phyloP scores from a whole-genome alignment of 2,888 invertebrate species.

The Hermaeophaga mercurialis region DNA sequence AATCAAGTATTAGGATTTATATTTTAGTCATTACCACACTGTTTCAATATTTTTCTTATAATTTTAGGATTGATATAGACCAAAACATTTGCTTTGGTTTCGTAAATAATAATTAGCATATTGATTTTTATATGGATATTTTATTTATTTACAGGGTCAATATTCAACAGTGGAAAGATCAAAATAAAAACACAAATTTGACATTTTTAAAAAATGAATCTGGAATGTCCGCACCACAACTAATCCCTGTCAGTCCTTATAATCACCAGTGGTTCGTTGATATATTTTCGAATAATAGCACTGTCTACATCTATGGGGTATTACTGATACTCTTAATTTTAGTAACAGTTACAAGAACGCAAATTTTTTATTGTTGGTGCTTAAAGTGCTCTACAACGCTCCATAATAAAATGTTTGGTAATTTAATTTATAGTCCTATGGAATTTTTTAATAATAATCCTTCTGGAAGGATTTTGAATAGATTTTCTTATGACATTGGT shows the following conservation, averaged over 20 bases:
- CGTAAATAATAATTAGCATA: too few relatives aligned
- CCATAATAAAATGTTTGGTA: slow-evolving; percentile 61
- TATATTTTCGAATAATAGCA: background rate
- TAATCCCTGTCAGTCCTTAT: background rate
- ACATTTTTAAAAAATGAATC: too few relatives aligned
- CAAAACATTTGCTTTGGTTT: too few relatives aligned
- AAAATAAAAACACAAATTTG: slow-evolving; percentile 48
- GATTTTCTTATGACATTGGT: slow-evolving; percentile 75
- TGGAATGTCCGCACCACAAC: background rate
- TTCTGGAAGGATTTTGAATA: slow-evolving; percentile 67
- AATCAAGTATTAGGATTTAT: too few relatives aligned
- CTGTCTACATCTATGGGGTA: slow-evolving; percentile 14
- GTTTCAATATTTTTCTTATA: background rate
- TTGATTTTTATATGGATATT: too few relatives aligned
- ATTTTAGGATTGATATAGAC: slow-evolving; percentile 11
- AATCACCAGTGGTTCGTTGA: background rate
- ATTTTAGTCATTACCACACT: background rate
- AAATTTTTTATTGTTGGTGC: slow-evolving; percentile 60
- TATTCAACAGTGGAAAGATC: slow-evolving; percentile 58
- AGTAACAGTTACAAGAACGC: slow-evolving; percentile 57
- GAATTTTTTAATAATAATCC: slow-evolving; percentile 74
- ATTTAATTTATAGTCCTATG: slow-evolving; percentile 68
- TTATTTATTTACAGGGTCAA: slow-evolving; percentile 38
- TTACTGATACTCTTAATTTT: slow-evolving; percentile 7
- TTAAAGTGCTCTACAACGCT: slow-evolving; percentile 62